Conservation (phyloP, 35 echinoderm and acorn worm genomes). For the Anneissia japonica region DNA sequence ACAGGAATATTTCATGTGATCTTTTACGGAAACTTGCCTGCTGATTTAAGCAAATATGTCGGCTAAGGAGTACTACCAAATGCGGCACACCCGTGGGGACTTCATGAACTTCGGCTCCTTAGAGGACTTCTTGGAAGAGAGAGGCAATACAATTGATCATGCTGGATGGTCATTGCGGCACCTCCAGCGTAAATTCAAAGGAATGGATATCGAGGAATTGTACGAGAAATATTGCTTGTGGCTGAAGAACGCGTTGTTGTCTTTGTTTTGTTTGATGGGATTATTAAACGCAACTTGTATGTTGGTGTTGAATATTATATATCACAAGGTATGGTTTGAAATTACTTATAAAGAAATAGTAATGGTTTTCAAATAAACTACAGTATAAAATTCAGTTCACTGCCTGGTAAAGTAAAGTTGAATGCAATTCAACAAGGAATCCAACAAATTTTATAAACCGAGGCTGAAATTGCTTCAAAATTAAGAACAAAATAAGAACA, state of each 20-base stretch:
- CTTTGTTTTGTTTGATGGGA: constrained; percentile 61
- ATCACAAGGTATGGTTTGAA: not conserved
- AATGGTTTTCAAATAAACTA: too few relatives aligned
- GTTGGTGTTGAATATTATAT: not conserved
- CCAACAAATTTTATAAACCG: too few relatives aligned
- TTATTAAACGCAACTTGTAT: constrained; percentile 29
- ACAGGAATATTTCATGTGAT: too few relatives aligned
- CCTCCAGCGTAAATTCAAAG: constrained; percentile 67
- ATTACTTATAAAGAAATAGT: not conserved
- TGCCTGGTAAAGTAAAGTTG: too few relatives aligned
- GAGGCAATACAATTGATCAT: constrained; percentile 54
- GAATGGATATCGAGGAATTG: constrained; percentile 75
- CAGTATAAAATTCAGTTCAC: too few relatives aligned
- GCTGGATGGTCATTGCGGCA: constrained; percentile 55
- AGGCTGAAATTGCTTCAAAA: too few relatives aligned
- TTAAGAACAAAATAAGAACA: too few relatives aligned
- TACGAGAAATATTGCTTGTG: constrained; percentile 75
- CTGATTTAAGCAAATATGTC: not conserved
- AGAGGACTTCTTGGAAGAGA: constrained; percentile 74
- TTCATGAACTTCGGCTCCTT: constrained; percentile 73
- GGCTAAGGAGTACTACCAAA: constrained; percentile 74
- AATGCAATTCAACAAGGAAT: too few relatives aligned
- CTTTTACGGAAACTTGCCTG: too few relatives aligned
- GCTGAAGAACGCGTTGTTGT: constrained; percentile 58
- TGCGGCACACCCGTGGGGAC: constrained; percentile 78